Percentiles rank a stretch among this genome's conserved stretches.
These are phyloP conservation scores for Acheta domesticus DNA, from an alignment of 2,888 invertebrate genomes.

Conservation along the genomic window DNA sequence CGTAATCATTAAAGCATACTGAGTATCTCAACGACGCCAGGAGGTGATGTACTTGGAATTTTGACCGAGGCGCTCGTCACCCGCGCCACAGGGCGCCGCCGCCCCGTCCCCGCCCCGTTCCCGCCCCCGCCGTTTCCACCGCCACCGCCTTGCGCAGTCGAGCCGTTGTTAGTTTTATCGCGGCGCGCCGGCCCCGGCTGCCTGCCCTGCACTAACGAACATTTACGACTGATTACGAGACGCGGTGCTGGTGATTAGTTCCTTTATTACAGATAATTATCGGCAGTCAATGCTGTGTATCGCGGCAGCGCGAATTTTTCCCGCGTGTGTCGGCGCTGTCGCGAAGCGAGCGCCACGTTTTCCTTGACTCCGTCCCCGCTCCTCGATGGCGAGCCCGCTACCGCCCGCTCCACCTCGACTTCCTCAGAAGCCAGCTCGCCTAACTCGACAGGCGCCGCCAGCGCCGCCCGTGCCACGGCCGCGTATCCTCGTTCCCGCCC, in stretches of 20 bases:
- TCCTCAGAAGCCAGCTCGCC: too few species aligned
- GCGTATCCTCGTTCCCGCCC: too few species aligned
- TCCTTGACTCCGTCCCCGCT: too few species aligned
- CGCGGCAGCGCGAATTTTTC: background rate
- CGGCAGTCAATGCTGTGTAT: constrained; percentile 8
- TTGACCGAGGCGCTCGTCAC: background rate
- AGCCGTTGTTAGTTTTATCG: constrained; percentile 8
- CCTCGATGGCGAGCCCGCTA: too few species aligned
- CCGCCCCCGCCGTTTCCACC: background rate
- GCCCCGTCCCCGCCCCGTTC: background rate
- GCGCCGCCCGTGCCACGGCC: too few species aligned
- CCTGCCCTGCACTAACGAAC: constrained; percentile 1
- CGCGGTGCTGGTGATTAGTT: constrained; percentile 4
- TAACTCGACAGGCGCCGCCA: too few species aligned
- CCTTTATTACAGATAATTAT: constrained; percentile 1
- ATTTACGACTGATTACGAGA: constrained; percentile 11
- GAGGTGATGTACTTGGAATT: too few species aligned
- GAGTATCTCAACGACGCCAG: too few species aligned
- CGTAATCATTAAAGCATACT: too few species aligned
- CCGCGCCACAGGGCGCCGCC: background rate
- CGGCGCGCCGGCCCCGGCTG: background rate
- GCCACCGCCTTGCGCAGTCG: background rate
- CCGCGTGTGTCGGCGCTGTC: background rate
- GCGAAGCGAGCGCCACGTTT: background rate
- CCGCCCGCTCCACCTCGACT: too few species aligned